Base-by-base conservation (phyloP, 2,113 vertebrate genomes). In the Xiphias gladius region DNA sequence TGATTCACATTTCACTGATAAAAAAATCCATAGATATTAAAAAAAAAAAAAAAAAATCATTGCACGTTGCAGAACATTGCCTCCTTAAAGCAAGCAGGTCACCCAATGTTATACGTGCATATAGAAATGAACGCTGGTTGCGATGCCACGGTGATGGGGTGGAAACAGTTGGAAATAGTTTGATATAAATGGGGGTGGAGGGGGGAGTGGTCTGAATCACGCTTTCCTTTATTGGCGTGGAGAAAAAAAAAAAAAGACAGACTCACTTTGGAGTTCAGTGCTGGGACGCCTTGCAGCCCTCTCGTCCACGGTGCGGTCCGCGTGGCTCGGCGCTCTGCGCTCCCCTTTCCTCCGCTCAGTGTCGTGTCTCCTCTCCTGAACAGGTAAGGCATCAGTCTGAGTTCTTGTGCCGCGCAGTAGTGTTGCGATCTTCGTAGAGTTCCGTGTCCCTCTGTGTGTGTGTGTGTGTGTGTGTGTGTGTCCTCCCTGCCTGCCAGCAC, bases 361-460 rank as follows among this genome's bases (percentile, higher is more conserved):
- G 55, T 37, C 75, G 43, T 13, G 65, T 87, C 91, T 87, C 68
- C 46, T 84, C 85, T 89, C 43, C 82, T 30, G 73, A 61, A 39
- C 88, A 92, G 93, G 93, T 94, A 93, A 86, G 88, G 17, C 59
- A 62, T 75, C 59, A 37, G 24, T 87, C 84, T 67, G 76, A 91
- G 64, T 88, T 84, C 58, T 72, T 70, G 63, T 77, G 80, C 59
- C 17, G 32, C 71, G 81, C 32, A 59, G 35, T 75, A 26, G 46
- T 68, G 77, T n/a, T 39, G 73, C 16, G 65, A 62, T 83, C 57
- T 68, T n/a, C 48, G 43, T 2, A 46, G 73, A 73, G n/a, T 32
- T 76, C 0, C 1, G 19, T 4, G n/a, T n/a, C n/a, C n/a, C n/a
- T n/a, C n/a, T n/a, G n/a, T n/a, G n/a, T n/a, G n/a, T n/a, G n/a